phyloP scores from a whole-genome alignment of 2,113 vertebrate genomes.

The Vimba vimba region DNA sequence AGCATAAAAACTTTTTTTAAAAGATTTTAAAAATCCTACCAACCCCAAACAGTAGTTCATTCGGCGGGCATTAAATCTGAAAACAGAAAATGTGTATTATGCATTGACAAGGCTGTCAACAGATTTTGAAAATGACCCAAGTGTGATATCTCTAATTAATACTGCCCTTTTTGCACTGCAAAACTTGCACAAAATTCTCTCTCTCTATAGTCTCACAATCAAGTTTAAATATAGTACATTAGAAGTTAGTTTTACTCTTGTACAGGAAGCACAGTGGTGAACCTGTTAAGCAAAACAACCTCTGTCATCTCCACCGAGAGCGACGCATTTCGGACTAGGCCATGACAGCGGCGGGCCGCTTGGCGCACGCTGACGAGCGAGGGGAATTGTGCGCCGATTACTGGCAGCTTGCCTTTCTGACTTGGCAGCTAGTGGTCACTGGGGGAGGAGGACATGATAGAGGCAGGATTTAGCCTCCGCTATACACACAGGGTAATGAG shows the following conservation, averaged over 20 bases:
- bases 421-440: constrained; percentile 76
- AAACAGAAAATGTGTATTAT: neutral
- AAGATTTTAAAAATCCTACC: neutral
- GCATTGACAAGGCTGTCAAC: neutral
- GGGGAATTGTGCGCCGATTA: constrained; percentile 73
- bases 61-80: neutral
- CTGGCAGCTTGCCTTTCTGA: constrained; percentile 78
- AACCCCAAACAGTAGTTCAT: neutral
- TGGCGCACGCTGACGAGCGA: constrained; percentile 71
- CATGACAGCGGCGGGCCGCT: constrained; percentile 63
- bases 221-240: constrained; percentile 47
- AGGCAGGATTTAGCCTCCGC: constrained; percentile 58
- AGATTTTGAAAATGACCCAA: neutral
- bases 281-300: constrained; percentile 73
- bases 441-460: constrained; percentile 60
- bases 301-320: constrained; percentile 65
- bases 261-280: constrained; percentile 41
- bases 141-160: neutral
- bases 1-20: neutral
- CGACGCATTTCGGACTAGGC: constrained; percentile 39
- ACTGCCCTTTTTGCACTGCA: neutral
- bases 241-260: constrained; percentile 34
- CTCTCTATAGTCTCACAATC: neutral
- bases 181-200: neutral
- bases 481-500: constrained; percentile 58